Evolutionary conservation across 2,113 vertebrate species (phyloP).

Genomic region (Jaculus jaculus): DNA sequence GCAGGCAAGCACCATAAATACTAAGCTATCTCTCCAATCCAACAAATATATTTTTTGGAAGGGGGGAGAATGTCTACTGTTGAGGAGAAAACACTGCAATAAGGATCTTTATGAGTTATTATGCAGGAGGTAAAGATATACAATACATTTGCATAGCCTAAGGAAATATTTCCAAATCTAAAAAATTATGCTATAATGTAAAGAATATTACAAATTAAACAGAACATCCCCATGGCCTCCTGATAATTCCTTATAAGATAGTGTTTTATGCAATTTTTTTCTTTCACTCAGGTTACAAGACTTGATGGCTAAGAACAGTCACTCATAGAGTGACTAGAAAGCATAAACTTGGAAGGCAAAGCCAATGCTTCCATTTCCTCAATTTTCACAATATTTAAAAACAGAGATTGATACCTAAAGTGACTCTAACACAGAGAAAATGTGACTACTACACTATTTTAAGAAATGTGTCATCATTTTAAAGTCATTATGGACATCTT

Average conservation of each 20-base stretch:
- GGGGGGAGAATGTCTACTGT: not conserved
- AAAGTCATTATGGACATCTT: constrained; percentile 17
- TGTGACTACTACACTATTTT: constrained; percentile 2
- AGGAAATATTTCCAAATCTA: not conserved
- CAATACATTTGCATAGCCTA: not conserved
- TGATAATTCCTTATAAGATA: not conserved
- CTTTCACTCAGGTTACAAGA: not conserved
- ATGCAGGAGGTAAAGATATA: not conserved
- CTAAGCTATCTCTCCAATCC: too few species aligned
- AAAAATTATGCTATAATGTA: not conserved
- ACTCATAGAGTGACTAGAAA: constrained; percentile 40
- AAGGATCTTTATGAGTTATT: not conserved
- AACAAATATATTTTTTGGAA: not conserved
- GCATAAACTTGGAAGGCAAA: constrained; percentile 54
- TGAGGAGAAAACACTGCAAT: not conserved
- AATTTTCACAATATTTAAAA: constrained; percentile 16
- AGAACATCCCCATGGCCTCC: not conserved
- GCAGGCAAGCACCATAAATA: too few species aligned
- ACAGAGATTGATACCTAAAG: constrained; percentile 17
- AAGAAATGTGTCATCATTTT: constrained; percentile 42
- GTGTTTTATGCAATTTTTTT: not conserved
- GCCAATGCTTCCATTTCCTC: not conserved
- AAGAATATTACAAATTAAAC: constrained; percentile 11
- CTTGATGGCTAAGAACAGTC: constrained; percentile 28
- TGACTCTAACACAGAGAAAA: constrained; percentile 38